Base-by-base conservation (phyloP, 2,888 invertebrate species). In the Torymus tubicola region DNA sequence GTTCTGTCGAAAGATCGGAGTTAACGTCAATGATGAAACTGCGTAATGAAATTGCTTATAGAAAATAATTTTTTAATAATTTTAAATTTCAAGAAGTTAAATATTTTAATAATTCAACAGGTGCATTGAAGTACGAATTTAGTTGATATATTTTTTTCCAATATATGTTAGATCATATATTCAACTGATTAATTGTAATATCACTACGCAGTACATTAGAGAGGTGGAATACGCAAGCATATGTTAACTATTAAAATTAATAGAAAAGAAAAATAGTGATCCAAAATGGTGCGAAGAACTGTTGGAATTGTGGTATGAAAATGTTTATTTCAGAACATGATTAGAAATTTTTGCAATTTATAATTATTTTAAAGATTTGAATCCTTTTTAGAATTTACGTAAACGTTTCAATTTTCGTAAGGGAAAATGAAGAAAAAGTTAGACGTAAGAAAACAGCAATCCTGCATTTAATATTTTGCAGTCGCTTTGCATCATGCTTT, bases 401-500 rank as follows among this genome's bases (percentile, higher is more conserved):
- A 53, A 65, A 67, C 24, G n/a, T 57, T 24, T 8, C n/a, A 42
- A 42, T 42, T 31, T 67, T n/a, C 8, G 14, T 55, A 21, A 73
- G 61, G 61, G 67, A 12, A 78, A 72, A 63, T 18, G 31, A 61
- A 69, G 12, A 73, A 76, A 73, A 80, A 50, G 42, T 42, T 11
- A 70, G 13, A 57, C 16, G 60, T 31, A 42, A 18, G 73, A 77
- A 53, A 24, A n/a, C 14, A 70, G 24, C 64, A 18, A 77, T 63
- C 55, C 12, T 72, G 14, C 50, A 21, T 11, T 80, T 8, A 42
- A 8, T 42, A 42, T 8, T 61, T 58, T 18, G 57, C 10, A 57
- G 53, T 73, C 81, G 81, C 81, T 73, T 69, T 57, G 55, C 24
- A 68, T 21, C 73, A 73, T 71, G 64, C 64, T 69, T 75, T 63